Evolutionary conservation across 2,888 invertebrate genomes (phyloP), one percentile per base, ranked within the genome.

Genomic region (Macrophya annulata): DNA sequence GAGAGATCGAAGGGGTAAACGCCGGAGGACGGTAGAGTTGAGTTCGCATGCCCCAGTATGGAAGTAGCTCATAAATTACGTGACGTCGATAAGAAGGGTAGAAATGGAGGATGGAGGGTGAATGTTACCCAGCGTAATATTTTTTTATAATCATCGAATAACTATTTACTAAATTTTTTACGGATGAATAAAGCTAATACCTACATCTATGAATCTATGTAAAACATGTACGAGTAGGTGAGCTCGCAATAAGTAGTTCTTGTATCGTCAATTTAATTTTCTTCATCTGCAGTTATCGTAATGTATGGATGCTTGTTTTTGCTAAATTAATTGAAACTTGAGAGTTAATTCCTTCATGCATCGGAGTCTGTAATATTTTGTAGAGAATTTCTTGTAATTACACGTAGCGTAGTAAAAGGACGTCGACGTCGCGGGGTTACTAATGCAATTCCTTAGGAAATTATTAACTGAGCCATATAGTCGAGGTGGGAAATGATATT

Each of bases 361-460:
- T 72, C 10, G 45, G 5, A 43, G 77, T 31, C 31, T 51, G 40
- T 77, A 77, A 77, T 77, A 77, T 51, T 51, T 51, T 31, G n/a
- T 25, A 77, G 37, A 17, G 77, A 37, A 51, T 77, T 55, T 9
- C 55, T 55, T 55, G 51, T 77, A 77, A 74, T 74, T 74, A 74
- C 10, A 45, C 74, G 8, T 15, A 77, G 37, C 77, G 51, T 77
- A 51, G n/a, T 15, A 31, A 55, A 31, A 37, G 21, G 4, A 12
- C 55, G 55, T 55, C 55, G 25, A 51, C 77, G 55, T 37, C 48
- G 37, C 17, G n/a, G 51, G 77, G 77, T 77, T 48, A 37, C 74
- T 74, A 74, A 77, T 51, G 55, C 55, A 77, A 77, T 77, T 77
- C n/a, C 77, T 77, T 55, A 37, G 77, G 55, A 77, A 77, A 77